Base-by-base conservation (phyloP, 2,113 vertebrate species). In the Puma concolor region DNA sequence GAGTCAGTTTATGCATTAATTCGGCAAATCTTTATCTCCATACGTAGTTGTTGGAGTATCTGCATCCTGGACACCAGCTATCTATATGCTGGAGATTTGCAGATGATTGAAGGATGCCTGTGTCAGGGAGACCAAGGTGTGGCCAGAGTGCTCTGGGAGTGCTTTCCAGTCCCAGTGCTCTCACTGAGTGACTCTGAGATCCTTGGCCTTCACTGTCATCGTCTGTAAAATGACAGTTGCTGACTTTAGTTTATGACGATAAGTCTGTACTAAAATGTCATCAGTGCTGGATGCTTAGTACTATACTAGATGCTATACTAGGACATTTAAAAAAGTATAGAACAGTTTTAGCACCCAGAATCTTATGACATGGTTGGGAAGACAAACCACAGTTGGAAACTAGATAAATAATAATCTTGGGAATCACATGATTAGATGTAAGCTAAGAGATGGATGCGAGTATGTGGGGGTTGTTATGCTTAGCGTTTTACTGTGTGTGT, bases 371-470 rank as follows among this genome's bases (percentile, higher is more conserved):
- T 77, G 48, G 41, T 90, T 82, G 67, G 89, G n/a, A 81, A 97
- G 95, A 93, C 15, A 95, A 92, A 66, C 15, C 36, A 84, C 25
- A 74, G 14, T 80, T 80, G 94, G 79, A 84, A 95, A 79, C 60
- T 29, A 60, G 85, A 33, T 74, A 33, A 67, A 52, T 50, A 48
- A 5, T 92, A 87, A 44, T 83, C 36, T 5, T 52, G 60, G 50
- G 29, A 93, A 27, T 91, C 44, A 38, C 79, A 4, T 79, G 67
- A 60, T 95, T 88, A 88, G 67, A 95, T 69, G n/a, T 77, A 66
- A 94, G 77, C 50, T 74, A 91, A 67, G 36, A 87, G 19, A 66
- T 38, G 67, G 38, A 57, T 38, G n/a, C 87, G 38, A 84, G 57
- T 60, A n/a, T 57, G 19, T 50, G 57, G 71, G 67, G 9, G 38